Conservation (phyloP, 1,140 invertebrate species). For the Drosophila virilis region DNA sequence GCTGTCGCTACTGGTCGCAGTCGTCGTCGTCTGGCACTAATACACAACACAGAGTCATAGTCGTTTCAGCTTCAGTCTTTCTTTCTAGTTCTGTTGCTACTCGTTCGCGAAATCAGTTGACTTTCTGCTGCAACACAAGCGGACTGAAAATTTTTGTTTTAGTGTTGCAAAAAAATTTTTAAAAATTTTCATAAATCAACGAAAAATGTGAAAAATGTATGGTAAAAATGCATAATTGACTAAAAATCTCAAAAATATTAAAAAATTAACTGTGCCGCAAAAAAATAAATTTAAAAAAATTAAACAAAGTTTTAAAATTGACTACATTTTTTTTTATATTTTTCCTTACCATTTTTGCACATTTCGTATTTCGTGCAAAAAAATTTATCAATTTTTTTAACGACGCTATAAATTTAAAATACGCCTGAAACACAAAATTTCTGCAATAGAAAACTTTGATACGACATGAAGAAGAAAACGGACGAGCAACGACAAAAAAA, state of each 20-base stretch:
- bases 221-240: slow-evolving; percentile 73
- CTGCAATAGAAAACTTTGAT: slow-evolving; percentile 84
- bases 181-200: slow-evolving; percentile 74
- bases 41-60: slow-evolving; percentile 51
- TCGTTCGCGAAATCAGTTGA: slow-evolving; percentile 81
- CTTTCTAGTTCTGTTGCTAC: slow-evolving; percentile 80
- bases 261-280: slow-evolving; percentile 67
- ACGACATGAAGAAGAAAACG: slow-evolving; percentile 83
- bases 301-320: slow-evolving; percentile 36
- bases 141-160: slow-evolving; percentile 83
- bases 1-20: slow-evolving; percentile 33
- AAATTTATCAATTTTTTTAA: slow-evolving; percentile 72
- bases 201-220: slow-evolving; percentile 82
- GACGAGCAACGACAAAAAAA: slow-evolving; percentile 80
- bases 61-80: slow-evolving; percentile 66
- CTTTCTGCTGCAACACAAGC: slow-evolving; percentile 81
- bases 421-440: slow-evolving; percentile 78
- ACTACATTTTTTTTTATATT: slow-evolving; percentile 66
- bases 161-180: slow-evolving; percentile 83
- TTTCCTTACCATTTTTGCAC: slow-evolving; percentile 62
- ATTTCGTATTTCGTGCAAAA: slow-evolving; percentile 70
- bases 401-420: slow-evolving; percentile 60
- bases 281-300: slow-evolving; percentile 47
- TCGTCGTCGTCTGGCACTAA: slow-evolving; percentile 51
- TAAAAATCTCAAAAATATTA: slow-evolving; percentile 67